Percentiles rank a stretch among this genome's conserved stretches.
Conservation (phyloP, 2,797 vertebrate genomes). For the Psittacula echo region DNA sequence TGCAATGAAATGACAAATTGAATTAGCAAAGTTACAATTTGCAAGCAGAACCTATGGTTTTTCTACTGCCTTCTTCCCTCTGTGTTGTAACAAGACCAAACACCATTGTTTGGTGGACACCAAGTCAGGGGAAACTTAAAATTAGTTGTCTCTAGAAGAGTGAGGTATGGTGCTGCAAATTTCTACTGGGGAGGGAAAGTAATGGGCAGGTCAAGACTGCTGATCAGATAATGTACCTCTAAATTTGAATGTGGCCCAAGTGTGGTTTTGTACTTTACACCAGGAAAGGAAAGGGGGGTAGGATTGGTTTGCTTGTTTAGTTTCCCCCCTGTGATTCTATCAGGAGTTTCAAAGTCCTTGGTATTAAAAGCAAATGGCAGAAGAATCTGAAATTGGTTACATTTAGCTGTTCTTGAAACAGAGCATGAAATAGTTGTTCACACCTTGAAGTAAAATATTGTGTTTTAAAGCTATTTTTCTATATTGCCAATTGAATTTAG, state of each 20-base stretch:
- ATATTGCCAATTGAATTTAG: not conserved
- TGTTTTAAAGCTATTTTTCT: not conserved
- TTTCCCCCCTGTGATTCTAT: not conserved
- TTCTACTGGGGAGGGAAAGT: not conserved
- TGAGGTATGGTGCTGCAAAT: not conserved
- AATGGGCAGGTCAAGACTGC: not conserved
- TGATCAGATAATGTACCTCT: not conserved
- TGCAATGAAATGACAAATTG: not conserved
- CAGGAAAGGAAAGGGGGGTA: not conserved
- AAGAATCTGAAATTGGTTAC: not conserved
- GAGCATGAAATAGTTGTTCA: not conserved
- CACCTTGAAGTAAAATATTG: not conserved
- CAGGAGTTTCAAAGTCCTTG: not conserved
- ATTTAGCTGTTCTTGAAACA: not conserved
- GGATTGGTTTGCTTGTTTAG: rapidly evolving
- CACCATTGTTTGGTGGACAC: not conserved
- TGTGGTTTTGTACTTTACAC: not conserved
- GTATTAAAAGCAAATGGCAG: not conserved
- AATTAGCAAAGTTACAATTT: not conserved
- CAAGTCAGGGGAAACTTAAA: not conserved
- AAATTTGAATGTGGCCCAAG: not conserved
- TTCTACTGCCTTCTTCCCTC: not conserved
- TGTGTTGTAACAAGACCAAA: not conserved
- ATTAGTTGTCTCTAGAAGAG: not conserved
- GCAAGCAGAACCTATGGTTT: not conserved